These are phyloP conservation scores for Nemotelus nigrinus DNA, from an alignment of 2,888 invertebrate genomes.

Conservation along the genomic window DNA sequence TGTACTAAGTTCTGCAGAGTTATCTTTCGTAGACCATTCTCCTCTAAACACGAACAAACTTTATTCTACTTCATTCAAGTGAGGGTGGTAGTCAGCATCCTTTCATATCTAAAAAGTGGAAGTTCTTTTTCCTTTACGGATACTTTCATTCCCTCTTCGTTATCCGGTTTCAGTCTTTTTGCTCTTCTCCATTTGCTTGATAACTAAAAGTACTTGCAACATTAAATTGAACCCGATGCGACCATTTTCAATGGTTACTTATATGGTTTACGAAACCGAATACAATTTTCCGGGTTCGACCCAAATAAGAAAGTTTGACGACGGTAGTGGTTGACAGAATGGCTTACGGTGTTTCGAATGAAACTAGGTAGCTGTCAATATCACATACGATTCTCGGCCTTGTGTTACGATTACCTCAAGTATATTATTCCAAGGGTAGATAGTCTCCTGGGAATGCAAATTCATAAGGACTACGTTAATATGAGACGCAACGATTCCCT, in stretches of 20 bases:
- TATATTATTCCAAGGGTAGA: not conserved
- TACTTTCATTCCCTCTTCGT: not conserved
- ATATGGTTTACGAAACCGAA: not conserved
- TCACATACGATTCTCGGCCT: not conserved
- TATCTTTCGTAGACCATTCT: conserved; percentile 28
- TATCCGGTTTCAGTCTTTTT: not conserved
- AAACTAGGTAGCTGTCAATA: conserved; percentile 13
- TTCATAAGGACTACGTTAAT: conserved; percentile 26
- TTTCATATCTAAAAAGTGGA: conserved; percentile 54
- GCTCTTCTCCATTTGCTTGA: not conserved
- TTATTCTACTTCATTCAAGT: conserved; percentile 12
- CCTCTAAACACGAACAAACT: conserved; percentile 30
- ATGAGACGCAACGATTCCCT: conserved; percentile 27
- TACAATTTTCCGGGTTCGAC: not conserved
- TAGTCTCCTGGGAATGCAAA: conserved; percentile 16
- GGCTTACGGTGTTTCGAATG: too few relatives aligned
- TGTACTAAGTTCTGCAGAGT: too few relatives aligned
- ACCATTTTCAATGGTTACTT: not conserved
- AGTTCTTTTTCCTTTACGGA: conserved; percentile 51
- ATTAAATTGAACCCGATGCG: conserved; percentile 3
- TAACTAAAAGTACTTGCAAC: conserved; percentile 16
- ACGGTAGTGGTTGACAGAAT: too few relatives aligned
- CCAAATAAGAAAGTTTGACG: not conserved
- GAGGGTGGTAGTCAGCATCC: conserved; percentile 29
- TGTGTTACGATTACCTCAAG: not conserved